These are phyloP conservation scores for Lacerta bilineata DNA, from an alignment of 2,797 vertebrate genomes.

Conservation along the genomic window DNA sequence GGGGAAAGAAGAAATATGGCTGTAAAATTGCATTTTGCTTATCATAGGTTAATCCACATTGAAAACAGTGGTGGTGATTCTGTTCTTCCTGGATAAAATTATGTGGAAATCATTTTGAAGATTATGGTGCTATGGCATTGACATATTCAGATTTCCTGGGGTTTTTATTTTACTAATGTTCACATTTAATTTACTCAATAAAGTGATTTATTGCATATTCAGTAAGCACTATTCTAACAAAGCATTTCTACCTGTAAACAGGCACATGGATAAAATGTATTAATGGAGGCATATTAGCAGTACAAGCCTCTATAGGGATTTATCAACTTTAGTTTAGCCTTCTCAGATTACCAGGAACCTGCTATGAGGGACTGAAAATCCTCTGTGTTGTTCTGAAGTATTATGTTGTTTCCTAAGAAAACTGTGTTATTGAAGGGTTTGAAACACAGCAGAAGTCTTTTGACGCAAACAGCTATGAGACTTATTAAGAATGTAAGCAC, in stretches of 20 bases:
- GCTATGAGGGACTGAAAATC: slow-evolving; percentile 10
- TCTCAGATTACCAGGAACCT: slow-evolving; percentile 21
- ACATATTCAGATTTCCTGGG: neutral
- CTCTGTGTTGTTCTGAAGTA: neutral
- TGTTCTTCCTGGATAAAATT: slow-evolving; percentile 4
- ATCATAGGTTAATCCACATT: neutral
- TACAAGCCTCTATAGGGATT: neutral
- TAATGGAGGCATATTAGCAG: slow-evolving; percentile 28
- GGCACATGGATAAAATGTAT: slow-evolving; percentile 10
- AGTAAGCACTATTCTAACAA: slow-evolving; percentile 34
- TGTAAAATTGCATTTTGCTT: slow-evolving; percentile 5
- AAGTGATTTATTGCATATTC: slow-evolving; percentile 45
- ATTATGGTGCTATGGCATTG: neutral
- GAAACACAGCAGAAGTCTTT: slow-evolving; percentile 22
- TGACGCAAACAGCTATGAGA: neutral
- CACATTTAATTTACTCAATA: slow-evolving; percentile 43
- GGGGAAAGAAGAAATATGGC: slow-evolving; percentile 26
- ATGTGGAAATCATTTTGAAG: slow-evolving; percentile 31
- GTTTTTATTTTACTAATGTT: slow-evolving; percentile 29
- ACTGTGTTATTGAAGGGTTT: slow-evolving; percentile 19
- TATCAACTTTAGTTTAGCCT: slow-evolving; percentile 34
- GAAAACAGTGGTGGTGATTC: slow-evolving; percentile 28
- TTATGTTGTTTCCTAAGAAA: neutral
- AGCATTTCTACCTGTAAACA: slow-evolving; percentile 38
- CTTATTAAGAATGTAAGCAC: slow-evolving; percentile 10